phyloP scores from a whole-genome alignment of 2,113 vertebrate species.

The Fukomys damarensis region DNA sequence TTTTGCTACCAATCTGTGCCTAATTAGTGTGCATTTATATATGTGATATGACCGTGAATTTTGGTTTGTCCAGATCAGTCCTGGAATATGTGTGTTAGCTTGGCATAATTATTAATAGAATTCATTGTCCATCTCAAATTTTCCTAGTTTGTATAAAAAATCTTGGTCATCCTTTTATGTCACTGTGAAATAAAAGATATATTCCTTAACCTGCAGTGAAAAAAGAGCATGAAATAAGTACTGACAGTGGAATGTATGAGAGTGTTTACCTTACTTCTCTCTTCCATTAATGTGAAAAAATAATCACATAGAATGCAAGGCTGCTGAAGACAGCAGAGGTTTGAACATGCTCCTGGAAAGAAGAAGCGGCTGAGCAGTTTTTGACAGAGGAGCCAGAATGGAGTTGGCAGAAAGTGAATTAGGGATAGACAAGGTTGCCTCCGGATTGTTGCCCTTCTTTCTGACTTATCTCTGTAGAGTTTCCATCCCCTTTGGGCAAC shows the following conservation, averaged over 20 bases:
- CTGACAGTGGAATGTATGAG: no score
- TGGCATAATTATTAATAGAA: no score
- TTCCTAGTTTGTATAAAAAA: background rate
- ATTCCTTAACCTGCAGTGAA: constrained; percentile 10
- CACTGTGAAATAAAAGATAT: background rate
- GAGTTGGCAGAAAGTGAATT: background rate
- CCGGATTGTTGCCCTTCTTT: background rate
- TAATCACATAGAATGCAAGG: background rate
- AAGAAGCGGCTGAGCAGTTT: background rate
- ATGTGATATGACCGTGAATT: no score
- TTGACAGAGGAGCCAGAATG: background rate
- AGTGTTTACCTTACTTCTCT: background rate
- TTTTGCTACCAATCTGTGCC: no score
- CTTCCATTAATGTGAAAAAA: constrained; percentile 6
- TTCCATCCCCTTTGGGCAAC: background rate
- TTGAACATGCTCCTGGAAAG: constrained; percentile 5
- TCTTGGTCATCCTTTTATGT: no score
- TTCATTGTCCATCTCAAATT: no score
- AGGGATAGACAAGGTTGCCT: background rate
- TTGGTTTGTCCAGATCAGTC: no score
- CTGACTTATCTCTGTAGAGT: background rate
- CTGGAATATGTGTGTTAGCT: no score
- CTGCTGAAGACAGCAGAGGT: background rate
- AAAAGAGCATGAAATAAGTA: background rate
- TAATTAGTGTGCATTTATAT: no score